Conservation (phyloP, 2,113 vertebrate species). For the Alces alces region DNA sequence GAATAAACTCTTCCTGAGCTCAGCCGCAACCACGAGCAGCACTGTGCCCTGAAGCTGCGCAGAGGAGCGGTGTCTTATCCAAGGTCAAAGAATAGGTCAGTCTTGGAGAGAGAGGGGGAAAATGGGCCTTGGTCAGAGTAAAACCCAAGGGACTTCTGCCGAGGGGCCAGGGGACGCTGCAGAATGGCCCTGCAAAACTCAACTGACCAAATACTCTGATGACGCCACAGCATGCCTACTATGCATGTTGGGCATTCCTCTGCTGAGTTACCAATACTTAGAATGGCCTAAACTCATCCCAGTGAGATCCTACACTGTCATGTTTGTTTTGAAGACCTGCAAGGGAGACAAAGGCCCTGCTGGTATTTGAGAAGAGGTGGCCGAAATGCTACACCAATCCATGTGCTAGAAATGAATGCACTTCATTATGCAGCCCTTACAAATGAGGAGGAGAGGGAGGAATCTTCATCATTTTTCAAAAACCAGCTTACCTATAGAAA, state of each 20-base stretch:
- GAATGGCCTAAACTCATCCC: not conserved
- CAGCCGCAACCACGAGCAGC: not conserved
- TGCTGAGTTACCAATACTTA: not conserved
- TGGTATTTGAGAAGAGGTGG: not conserved
- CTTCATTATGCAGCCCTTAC: not conserved
- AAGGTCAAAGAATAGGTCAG: not conserved
- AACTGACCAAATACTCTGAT: not conserved
- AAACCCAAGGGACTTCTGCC: not conserved
- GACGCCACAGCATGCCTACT: not conserved
- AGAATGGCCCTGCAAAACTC: not conserved
- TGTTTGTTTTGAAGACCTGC: not conserved
- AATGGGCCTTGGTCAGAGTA: not conserved
- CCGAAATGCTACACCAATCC: not conserved
- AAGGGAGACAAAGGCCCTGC: not conserved
- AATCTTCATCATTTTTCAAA: not conserved
- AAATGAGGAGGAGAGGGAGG: not conserved
- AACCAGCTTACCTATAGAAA: conserved; percentile 11
- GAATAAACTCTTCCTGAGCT: conserved; percentile 26
- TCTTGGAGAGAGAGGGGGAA: not conserved
- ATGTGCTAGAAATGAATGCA: not conserved
- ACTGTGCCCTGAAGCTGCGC: not conserved
- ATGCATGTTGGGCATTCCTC: not conserved
- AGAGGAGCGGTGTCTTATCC: not conserved
- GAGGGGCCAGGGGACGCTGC: not conserved
- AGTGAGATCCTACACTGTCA: not conserved